A percentile compares a stretch with the other conserved stretches of the same genome.
Evolutionary conservation across 2,113 vertebrate genomes (phyloP).

Genomic region (Eretmochelys imbricata): DNA sequence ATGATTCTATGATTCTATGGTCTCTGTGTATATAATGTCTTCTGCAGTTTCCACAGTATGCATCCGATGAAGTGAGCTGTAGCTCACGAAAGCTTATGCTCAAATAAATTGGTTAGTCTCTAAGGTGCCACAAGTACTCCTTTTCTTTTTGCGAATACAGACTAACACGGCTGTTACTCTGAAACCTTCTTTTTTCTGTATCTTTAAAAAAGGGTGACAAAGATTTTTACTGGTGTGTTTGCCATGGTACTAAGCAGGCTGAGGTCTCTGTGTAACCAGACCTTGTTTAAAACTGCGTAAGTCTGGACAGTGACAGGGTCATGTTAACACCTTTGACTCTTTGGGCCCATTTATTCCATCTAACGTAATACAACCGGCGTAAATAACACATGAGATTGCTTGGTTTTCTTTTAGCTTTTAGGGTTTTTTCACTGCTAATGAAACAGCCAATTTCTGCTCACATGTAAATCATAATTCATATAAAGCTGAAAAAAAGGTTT

Average conservation of each 20-base stretch:
- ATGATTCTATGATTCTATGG: too few species aligned
- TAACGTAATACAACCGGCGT: too few species aligned
- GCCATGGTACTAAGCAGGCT: neutral
- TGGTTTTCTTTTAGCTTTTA: neutral
- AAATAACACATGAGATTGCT: neutral
- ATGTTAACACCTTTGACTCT: neutral
- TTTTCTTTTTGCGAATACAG: too few species aligned
- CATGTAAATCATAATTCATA: neutral
- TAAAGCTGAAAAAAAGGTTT: neutral
- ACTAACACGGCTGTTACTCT: too few species aligned
- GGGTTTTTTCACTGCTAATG: neutral
- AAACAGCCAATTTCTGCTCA: neutral
- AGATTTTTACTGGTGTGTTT: neutral
- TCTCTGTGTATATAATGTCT: too few species aligned
- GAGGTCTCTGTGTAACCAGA: neutral
- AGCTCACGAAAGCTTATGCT: too few species aligned
- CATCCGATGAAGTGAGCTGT: too few species aligned
- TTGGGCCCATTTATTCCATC: too few species aligned
- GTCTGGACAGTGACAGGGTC: neutral
- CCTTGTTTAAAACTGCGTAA: neutral
- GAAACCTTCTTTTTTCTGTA: neutral
- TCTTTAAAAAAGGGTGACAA: neutral
- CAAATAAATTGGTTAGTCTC: too few species aligned
- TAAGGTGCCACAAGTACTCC: too few species aligned
- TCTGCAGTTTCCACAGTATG: too few species aligned